Conservation (phyloP, 1,140 invertebrate species). For the Acromyrmex charruanus region DNA sequence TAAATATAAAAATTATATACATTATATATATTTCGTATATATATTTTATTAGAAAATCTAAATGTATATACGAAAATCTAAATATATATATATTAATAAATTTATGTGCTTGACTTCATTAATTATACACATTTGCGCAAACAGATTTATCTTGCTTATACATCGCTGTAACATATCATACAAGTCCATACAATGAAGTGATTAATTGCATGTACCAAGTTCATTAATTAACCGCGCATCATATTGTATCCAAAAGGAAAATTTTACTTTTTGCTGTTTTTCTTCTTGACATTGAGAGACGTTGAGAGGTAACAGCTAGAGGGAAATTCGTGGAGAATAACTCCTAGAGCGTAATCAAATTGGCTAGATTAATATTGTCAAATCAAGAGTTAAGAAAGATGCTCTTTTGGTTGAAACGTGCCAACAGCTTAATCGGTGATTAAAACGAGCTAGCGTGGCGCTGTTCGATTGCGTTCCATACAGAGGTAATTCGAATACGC, state of each 20-base stretch:
- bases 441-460: slow-evolving; percentile 31
- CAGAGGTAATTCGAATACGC: slow-evolving; percentile 20
- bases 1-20: background rate
- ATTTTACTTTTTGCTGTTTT: background rate
- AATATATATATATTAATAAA: background rate
- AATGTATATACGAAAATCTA: background rate
- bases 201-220: slow-evolving; percentile 1
- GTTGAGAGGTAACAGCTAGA: background rate
- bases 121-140: background rate
- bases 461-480: slow-evolving; percentile 18
- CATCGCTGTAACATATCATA: background rate
- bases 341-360: slow-evolving; percentile 24
- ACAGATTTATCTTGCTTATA: background rate
- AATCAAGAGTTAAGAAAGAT: slow-evolving; percentile 35
- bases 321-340: slow-evolving; percentile 22
- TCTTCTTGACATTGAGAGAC: background rate
- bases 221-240: slow-evolving; percentile 38
- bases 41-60: background rate
- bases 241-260: background rate
- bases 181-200: background rate
- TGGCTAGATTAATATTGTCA: slow-evolving; percentile 42
- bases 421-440: slow-evolving; percentile 35
- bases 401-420: slow-evolving; percentile 1
- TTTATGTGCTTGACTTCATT: background rate
- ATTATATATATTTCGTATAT: background rate